phyloP scores from a whole-genome alignment of 2,797 vertebrate genomes.

The Odontamblyopus lacepedii region DNA sequence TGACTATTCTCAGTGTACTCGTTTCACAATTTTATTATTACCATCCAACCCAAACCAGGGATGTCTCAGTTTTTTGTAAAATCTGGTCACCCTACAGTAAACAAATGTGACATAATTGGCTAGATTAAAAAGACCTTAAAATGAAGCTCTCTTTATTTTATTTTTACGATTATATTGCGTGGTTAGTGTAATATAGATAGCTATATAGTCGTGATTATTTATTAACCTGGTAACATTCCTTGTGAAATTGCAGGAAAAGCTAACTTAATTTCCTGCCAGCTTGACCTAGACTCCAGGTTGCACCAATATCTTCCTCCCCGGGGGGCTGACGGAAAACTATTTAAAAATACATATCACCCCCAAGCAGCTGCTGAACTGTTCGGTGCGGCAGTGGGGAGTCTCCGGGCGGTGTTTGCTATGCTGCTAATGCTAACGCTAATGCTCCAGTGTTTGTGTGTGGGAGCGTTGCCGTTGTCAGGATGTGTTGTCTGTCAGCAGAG shows the following conservation, averaged over 20 bases:
- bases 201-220: too few relatives aligned
- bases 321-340: constrained; percentile 16
- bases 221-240: too few relatives aligned
- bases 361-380: constrained; percentile 35
- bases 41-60: too few relatives aligned
- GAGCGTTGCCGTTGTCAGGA: constrained; percentile 52
- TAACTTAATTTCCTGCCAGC: constrained; percentile 37
- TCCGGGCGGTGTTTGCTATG: constrained; percentile 10
- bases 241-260: constrained; percentile 19
- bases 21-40: too few relatives aligned
- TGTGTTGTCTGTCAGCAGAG: constrained; percentile 31
- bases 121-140: too few relatives aligned
- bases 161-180: too few relatives aligned
- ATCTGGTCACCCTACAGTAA: too few relatives aligned
- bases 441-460: constrained; percentile 4
- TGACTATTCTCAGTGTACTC: too few relatives aligned
- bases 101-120: too few relatives aligned
- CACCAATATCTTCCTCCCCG: constrained; percentile 31
- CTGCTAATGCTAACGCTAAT: neutral
- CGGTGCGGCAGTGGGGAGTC: constrained; percentile 18
- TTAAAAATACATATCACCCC: constrained; percentile 24
- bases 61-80: too few relatives aligned
- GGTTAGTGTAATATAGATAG: too few relatives aligned
- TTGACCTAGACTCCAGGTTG: constrained; percentile 19
- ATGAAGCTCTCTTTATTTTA: too few relatives aligned